phyloP scores from a whole-genome alignment of 1,140 invertebrate genomes.

The Drosophila malerkotliana region DNA sequence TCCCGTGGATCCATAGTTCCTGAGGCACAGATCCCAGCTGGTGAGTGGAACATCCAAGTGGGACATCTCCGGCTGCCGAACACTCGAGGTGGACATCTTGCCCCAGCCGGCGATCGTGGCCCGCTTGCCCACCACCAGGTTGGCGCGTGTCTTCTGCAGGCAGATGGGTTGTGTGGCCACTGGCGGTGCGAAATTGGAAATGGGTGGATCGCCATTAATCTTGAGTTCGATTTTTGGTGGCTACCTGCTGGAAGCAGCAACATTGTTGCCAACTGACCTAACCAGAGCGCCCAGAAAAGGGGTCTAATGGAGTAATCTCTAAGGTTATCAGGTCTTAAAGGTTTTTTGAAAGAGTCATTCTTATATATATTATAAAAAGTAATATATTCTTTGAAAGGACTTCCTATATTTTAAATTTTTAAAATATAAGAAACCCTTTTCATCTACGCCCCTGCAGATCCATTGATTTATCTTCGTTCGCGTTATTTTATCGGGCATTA shows the following conservation, averaged over 20 bases:
- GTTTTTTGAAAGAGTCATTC: no score
- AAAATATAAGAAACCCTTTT: not conserved
- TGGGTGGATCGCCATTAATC: slow-evolving; percentile 20
- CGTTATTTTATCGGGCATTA: slow-evolving; percentile 56
- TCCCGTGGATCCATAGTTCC: slow-evolving; percentile 80
- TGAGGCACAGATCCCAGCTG: slow-evolving; percentile 81
- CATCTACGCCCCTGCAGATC: slow-evolving; percentile 8
- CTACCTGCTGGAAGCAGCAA: slow-evolving; percentile 21
- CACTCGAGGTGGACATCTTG: slow-evolving; percentile 78
- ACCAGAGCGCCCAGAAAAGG: not conserved
- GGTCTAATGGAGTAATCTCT: not conserved
- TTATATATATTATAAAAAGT: no score
- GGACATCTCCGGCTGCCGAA: slow-evolving; percentile 79
- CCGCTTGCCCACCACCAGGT: slow-evolving; percentile 84
- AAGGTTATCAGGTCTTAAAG: not conserved
- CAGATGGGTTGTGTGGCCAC: slow-evolving; percentile 86
- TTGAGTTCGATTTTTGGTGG: slow-evolving; percentile 18
- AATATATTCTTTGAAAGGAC: no score
- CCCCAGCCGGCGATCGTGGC: slow-evolving; percentile 83
- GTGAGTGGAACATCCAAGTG: slow-evolving; percentile 80
- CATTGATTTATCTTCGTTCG: slow-evolving; percentile 42
- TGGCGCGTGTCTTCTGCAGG: slow-evolving; percentile 84
- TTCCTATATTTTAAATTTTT: not conserved
- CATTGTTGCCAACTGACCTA: slow-evolving; percentile 50
- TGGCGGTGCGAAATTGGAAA: slow-evolving; percentile 43